A percentile compares a stretch with the other conserved stretches of the same genome.
Evolutionary conservation across 1,140 invertebrate species (phyloP).

Genomic region (Mesaphorura yosii): DNA sequence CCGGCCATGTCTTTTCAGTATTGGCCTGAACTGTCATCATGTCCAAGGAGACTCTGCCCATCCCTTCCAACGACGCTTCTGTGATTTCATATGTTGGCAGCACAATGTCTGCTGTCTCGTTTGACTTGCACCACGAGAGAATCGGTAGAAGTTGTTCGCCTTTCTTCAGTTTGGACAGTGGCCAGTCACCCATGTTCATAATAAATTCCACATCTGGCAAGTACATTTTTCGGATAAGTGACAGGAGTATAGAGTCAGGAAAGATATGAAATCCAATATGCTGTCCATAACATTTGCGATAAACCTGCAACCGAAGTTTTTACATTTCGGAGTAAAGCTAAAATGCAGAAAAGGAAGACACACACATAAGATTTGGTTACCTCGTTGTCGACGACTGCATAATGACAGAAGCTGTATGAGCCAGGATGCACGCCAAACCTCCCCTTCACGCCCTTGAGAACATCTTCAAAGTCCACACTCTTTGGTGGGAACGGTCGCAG

Average conservation of each 20-base stretch:
- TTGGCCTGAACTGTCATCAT: constrained; percentile 80
- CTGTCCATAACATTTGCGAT: constrained; percentile 80
- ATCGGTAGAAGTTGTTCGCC: constrained; percentile 56
- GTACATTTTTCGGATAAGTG: constrained; percentile 64
- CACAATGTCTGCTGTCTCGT: constrained; percentile 71
- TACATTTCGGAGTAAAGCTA: not conserved
- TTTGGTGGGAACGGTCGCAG: constrained; percentile 48
- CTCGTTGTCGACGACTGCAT: constrained; percentile 71
- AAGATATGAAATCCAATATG: constrained; percentile 96
- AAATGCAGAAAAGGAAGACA: too few species aligned
- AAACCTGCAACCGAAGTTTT: constrained; percentile 46
- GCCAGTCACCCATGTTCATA: constrained; percentile 92
- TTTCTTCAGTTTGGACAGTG: constrained; percentile 49
- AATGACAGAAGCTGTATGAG: constrained; percentile 78
- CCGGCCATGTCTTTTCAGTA: constrained; percentile 55
- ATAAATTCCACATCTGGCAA: constrained; percentile 84
- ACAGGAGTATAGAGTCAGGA: constrained; percentile 75
- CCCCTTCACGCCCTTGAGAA: constrained; percentile 50
- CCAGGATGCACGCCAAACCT: constrained; percentile 59
- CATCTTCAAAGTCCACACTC: constrained; percentile 56
- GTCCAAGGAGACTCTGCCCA: constrained; percentile 57
- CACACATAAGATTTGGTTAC: constrained; percentile 36
- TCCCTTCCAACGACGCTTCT: constrained; percentile 73
- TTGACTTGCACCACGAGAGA: constrained; percentile 85
- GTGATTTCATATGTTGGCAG: constrained; percentile 93